Percentiles rank a stretch among this genome's conserved stretches.
Evolutionary conservation across 1,140 invertebrate genomes (phyloP).

Genomic region (Brachystomella parvula): DNA sequence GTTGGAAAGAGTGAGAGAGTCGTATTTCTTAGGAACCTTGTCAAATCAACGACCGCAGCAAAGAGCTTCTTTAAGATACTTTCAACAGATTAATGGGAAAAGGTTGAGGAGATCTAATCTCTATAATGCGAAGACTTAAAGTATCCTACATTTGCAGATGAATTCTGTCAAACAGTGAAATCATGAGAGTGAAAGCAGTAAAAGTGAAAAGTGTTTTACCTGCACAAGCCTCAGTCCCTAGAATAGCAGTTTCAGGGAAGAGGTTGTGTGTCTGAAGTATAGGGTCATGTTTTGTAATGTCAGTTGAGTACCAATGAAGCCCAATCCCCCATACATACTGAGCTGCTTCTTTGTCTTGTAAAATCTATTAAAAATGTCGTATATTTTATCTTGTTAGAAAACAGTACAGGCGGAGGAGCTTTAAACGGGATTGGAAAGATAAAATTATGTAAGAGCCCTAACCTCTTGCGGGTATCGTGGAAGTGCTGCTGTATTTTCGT

Average conservation of each 20-base stretch:
- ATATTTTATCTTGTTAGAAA: not conserved
- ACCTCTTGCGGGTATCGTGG: constrained; percentile 56
- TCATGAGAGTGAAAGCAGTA: not conserved
- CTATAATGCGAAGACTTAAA: not conserved
- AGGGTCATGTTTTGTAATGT: constrained; percentile 45
- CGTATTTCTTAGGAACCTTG: not conserved
- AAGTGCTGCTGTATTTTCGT: constrained; percentile 59
- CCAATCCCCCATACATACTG: constrained; percentile 70
- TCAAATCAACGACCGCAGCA: constrained; percentile 1
- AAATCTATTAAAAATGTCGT: constrained; percentile 45
- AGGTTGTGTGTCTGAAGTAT: constrained; percentile 50
- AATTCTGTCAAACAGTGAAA: not conserved
- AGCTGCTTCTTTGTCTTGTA: constrained; percentile 47
- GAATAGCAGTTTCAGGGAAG: constrained; percentile 61
- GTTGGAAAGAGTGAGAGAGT: not conserved
- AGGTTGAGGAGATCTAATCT: not conserved
- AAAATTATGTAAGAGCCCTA: constrained; percentile 37
- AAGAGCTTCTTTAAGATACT: not conserved
- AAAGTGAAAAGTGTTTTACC: constrained; percentile 43
- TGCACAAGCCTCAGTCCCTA: constrained; percentile 66
- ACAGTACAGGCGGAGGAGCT: too few species aligned
- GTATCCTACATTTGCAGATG: not conserved
- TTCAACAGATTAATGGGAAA: not conserved
- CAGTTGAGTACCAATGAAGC: constrained; percentile 68
- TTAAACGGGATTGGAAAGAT: not conserved